These are phyloP conservation scores for Limenitis arthemis DNA, from an alignment of 2,888 invertebrate genomes.

Conservation along the genomic window DNA sequence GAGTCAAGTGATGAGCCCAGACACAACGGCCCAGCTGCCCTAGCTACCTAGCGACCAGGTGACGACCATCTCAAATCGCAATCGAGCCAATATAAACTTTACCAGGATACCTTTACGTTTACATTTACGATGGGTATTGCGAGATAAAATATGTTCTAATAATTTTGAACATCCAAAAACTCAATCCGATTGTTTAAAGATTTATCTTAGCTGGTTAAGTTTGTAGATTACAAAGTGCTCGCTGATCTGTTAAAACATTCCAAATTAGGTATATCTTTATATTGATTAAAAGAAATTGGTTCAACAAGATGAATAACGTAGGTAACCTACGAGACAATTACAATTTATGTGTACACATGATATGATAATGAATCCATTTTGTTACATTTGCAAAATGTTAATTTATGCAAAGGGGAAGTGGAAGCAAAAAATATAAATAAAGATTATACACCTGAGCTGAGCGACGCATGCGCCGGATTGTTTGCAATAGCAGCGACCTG, in stretches of 20 bases:
- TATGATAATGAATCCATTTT: slow-evolving; percentile 8
- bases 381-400: slow-evolving; percentile 45
- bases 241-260: slow-evolving; percentile 62
- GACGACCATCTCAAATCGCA: slow-evolving; percentile 32
- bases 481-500: slow-evolving; percentile 46
- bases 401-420: slow-evolving; percentile 71
- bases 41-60: slow-evolving; percentile 51
- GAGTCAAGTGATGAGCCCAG: slow-evolving; percentile 65
- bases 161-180: slow-evolving; percentile 35
- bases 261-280: slow-evolving; percentile 30
- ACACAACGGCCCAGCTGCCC: slow-evolving; percentile 50
- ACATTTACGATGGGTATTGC: slow-evolving; percentile 12
- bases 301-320: not conserved
- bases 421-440: slow-evolving; percentile 58
- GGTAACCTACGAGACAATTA: not conserved
- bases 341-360: not conserved
- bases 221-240: slow-evolving; percentile 58
- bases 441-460: slow-evolving; percentile 70
- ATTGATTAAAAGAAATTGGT: not conserved
- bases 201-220: slow-evolving; percentile 37
- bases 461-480: slow-evolving; percentile 46
- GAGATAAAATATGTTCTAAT: slow-evolving; percentile 32
- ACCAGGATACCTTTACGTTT: slow-evolving; percentile 11
- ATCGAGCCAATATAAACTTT: slow-evolving; percentile 31
- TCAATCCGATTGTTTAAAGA: slow-evolving; percentile 33